Evolutionary conservation across 2,888 invertebrate species (phyloP).

Genomic region (Meghimatium bilineatum): DNA sequence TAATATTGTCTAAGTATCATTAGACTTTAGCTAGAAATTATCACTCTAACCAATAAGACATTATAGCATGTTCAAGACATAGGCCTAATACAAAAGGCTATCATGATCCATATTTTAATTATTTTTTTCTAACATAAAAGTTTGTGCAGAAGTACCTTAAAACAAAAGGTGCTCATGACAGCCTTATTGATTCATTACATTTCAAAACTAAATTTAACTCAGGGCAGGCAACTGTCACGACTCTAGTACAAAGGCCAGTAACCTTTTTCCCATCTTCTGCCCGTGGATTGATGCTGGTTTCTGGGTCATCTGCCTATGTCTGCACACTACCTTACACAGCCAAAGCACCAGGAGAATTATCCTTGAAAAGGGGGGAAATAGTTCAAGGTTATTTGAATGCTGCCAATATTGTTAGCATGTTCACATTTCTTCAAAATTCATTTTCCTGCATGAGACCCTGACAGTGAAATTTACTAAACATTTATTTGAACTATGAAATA

Average conservation of each 20-base stretch:
- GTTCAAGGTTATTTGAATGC: slow-evolving; percentile 46
- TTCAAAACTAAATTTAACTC: background rate
- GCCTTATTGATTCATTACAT: background rate
- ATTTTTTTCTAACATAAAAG: background rate
- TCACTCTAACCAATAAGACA: too few relatives aligned
- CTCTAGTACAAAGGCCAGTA: background rate
- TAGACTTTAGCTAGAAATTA: too few relatives aligned
- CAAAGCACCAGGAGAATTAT: slow-evolving; percentile 27
- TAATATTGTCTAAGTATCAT: too few relatives aligned
- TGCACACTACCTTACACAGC: slow-evolving; percentile 21
- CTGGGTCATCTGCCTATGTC: slow-evolving; percentile 9
- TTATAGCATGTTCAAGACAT: too few relatives aligned
- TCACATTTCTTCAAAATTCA: background rate
- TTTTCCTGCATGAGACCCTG: background rate
- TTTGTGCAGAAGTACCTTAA: background rate
- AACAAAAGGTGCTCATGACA: background rate
- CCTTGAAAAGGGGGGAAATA: slow-evolving; percentile 39
- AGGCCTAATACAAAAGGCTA: too few relatives aligned
- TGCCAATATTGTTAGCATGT: slow-evolving; percentile 14
- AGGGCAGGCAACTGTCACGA: slow-evolving; percentile 21
- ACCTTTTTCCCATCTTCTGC: slow-evolving; percentile 18
- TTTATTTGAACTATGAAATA: too few relatives aligned
- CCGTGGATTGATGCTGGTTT: slow-evolving; percentile 14
- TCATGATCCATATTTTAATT: too few relatives aligned
- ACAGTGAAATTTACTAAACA: background rate